Base-by-base conservation (phyloP, 2,888 invertebrate species). In the Euphydryas editha region DNA sequence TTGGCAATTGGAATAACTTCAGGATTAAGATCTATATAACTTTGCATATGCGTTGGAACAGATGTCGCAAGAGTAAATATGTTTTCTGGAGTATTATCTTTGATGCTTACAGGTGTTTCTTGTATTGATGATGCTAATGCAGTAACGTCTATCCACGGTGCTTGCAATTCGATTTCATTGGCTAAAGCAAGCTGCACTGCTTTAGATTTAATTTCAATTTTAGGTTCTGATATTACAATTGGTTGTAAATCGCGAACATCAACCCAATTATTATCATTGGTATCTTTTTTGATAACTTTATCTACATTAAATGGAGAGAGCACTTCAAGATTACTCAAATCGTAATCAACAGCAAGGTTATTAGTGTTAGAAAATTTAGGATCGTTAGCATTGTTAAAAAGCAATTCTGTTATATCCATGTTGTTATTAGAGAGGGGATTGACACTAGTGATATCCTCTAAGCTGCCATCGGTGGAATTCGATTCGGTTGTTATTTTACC, bases 111-210 rank as follows among this genome's bases (percentile, higher is more conserved):
- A 20, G 94, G 94, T 0, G 94, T 94, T 87, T 94, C 93, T 70
- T 94, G 93, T 79, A 94, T 92, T 49, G 94, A 94, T 0, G 95
- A 94, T 1, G 95, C 94, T 63, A 96, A 84, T 5, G 95, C 95
- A 73, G 95, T 95, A 0, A 95, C 95, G 78, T 96, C 95, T 1
- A 95, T 93, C 96, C 96, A 96, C 0, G 95, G 95, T 0, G 95
- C 94, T 69, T 96, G 95, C 47, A 95, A 91, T 83, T 96, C 96
- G 71, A 96, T 94, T 78, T 96, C 96, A 42, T 95, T 95, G 0
- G 96, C 96, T 74, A 95, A 88, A 4, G 96, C 95, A 74, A 96
- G 84, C 77, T 96, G 95, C 75, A 96, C 92, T 0, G 96, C 96
- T 84, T 88, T 88, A 1, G 88, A 81, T 77, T 85, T 86, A 1